Conservation (phyloP, 1,140 invertebrate species). For the Drosophila elegans region DNA sequence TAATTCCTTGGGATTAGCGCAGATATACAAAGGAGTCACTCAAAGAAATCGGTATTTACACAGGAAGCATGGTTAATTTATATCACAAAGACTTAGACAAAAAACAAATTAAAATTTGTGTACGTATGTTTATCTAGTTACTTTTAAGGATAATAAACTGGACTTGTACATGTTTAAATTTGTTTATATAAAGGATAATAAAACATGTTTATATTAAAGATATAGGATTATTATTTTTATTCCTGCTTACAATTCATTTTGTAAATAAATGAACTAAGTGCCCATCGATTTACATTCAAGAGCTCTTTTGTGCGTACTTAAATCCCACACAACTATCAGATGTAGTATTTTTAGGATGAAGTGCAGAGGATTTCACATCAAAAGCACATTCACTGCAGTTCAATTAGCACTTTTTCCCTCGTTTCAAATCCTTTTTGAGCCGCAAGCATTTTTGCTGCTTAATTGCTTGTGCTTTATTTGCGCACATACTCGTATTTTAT, state of each 20-base stretch:
- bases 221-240: too few relatives aligned
- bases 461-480: slow-evolving; percentile 48
- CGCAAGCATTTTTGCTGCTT: slow-evolving; percentile 19
- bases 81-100: too few relatives aligned
- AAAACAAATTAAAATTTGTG: too few relatives aligned
- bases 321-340: neutral
- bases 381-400: slow-evolving; percentile 6
- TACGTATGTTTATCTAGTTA: too few relatives aligned
- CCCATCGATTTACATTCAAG: too few relatives aligned
- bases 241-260: too few relatives aligned
- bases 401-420: slow-evolving; percentile 29
- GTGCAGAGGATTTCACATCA: neutral
- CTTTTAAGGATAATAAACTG: too few relatives aligned
- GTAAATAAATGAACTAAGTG: too few relatives aligned
- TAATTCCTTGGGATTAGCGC: neutral
- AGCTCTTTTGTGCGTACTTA: neutral
- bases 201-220: too few relatives aligned
- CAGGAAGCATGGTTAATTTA: too few relatives aligned
- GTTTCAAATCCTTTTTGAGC: slow-evolving; percentile 14
- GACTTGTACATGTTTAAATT: too few relatives aligned
- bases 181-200: too few relatives aligned
- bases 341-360: neutral
- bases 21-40: neutral
- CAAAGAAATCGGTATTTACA: neutral
- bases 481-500: slow-evolving; percentile 28